A percentile compares a stretch with the other conserved stretches of the same genome.
Conservation (phyloP, 2,797 vertebrate genomes). For the Australoheros facetus region DNA sequence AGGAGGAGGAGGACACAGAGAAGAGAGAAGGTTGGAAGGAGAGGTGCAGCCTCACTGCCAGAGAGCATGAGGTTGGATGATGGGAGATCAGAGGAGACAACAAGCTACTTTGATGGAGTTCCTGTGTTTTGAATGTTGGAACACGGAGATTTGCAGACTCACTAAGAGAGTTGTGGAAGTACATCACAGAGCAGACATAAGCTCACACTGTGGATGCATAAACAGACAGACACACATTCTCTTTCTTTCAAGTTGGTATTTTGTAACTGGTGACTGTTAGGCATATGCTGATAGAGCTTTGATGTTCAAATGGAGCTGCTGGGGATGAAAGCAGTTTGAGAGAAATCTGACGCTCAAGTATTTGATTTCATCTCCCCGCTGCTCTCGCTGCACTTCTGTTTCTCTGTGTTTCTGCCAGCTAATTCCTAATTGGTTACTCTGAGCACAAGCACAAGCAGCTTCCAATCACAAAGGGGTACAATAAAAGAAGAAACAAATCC, state of each 20-base stretch:
- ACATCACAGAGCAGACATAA: conserved; percentile 53
- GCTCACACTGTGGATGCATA: conserved; percentile 45
- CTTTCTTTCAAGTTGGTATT: conserved; percentile 60
- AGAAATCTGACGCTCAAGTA: conserved; percentile 66
- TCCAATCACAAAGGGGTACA: conserved; percentile 46
- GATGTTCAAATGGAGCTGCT: conserved; percentile 72
- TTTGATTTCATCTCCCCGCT: conserved; percentile 56
- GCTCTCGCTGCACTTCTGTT: conserved; percentile 35
- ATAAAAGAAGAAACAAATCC: conserved; percentile 22
- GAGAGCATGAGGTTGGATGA: conserved; percentile 44
- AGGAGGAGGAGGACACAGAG: conserved; percentile 24
- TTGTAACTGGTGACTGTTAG: conserved; percentile 69
- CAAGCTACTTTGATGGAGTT: conserved; percentile 62
- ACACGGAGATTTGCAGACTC: conserved; percentile 53
- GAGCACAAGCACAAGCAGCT: conserved; percentile 57
- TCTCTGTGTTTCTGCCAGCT: conserved; percentile 64
- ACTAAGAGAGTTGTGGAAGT: conserved; percentile 43
- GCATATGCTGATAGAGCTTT: conserved; percentile 68
- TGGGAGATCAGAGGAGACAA: conserved; percentile 72
- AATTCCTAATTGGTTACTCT: conserved; percentile 63
- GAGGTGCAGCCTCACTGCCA: conserved; percentile 16
- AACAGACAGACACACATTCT: conserved; percentile 51
- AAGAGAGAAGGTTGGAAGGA: background rate
- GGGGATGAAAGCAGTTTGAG: conserved; percentile 73
- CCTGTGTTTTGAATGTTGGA: conserved; percentile 58